Evolutionary conservation across 2,113 vertebrate genomes (phyloP), one percentile per base, ranked within the genome.

Genomic region (Gavia stellata): DNA sequence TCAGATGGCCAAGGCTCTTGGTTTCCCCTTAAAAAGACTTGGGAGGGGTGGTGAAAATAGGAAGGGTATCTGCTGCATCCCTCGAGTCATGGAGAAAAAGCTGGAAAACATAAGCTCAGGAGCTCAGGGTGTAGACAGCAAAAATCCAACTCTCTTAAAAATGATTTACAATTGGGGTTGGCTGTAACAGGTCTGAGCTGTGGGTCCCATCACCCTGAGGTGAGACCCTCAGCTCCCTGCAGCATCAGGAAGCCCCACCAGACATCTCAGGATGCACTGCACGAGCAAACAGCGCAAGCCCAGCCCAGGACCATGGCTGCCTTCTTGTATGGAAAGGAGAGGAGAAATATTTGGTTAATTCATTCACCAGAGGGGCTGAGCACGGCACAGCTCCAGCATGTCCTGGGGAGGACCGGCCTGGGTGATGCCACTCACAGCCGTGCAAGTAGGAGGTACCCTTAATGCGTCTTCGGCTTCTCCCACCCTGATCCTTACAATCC

Each of bases 261-360:
- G 65, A 19, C 34, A 36, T 28, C 70, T 73, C 52, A 23, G 59
- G 81, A n/a, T 14, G 25, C 47, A 4, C 9, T 28, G 50, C 42
- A 20, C 3, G 14, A 63, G 25, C 52, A 62, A 62, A 86, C 34
- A 33, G 42, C 1, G 0, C 0, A 5, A 63, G 26, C 31, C 25
- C 77, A 26, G 29, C 26, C 61, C 67, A 59, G 24, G 71, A 34
- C 52, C 2, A 0, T 4, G 29, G n/a, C 58, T 71, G 86, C 28
- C 65, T 77, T 47, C 25, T 34, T 33, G 28, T 5, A 7, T 6
- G 25, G 59, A 52, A 78, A 52, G 42, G 65, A 58, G 29, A 11
- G 44, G 18, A 81, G 42, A 73, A 68, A 68, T 7, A 58, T 0
- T 25, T 34, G 25, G 18, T 36, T 62, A 72, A 86, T 67, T 20